Evolutionary conservation across 2,888 invertebrate species (phyloP).

Genomic region (Macrosoma leucophasiata): DNA sequence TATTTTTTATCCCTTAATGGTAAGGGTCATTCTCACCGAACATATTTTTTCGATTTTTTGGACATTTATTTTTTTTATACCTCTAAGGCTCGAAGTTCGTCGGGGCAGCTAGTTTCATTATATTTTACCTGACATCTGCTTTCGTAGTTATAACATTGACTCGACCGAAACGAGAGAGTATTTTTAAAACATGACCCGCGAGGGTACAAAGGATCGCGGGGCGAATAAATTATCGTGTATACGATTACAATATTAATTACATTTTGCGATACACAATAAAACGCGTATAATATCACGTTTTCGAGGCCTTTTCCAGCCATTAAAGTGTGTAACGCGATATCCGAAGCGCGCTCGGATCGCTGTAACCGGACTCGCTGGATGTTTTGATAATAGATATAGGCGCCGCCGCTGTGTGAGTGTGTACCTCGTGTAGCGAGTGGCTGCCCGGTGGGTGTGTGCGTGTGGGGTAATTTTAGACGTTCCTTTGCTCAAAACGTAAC

Average conservation of each 20-base stretch:
- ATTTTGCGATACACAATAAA: conserved; percentile 72
- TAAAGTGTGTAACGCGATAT: conserved; percentile 74
- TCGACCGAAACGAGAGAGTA: conserved; percentile 31
- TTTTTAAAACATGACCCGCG: conserved; percentile 45
- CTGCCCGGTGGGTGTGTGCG: conserved; percentile 48
- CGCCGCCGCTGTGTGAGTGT: conserved; percentile 53
- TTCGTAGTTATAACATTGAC: conserved; percentile 73
- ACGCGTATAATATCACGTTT: conserved; percentile 75
- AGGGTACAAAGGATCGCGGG: too few relatives aligned
- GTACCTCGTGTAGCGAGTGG: conserved; percentile 51
- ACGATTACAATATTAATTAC: conserved; percentile 72
- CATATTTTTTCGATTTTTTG: too few relatives aligned
- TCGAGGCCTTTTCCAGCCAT: conserved; percentile 76
- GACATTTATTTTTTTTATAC: too few relatives aligned
- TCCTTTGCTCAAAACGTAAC: conserved; percentile 75
- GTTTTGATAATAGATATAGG: conserved; percentile 76
- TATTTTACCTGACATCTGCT: conserved; percentile 42
- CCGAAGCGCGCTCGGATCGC: conserved; percentile 74
- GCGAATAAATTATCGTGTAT: conserved; percentile 67
- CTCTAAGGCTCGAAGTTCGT: too few relatives aligned
- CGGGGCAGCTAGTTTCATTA: too few relatives aligned
- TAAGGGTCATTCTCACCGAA: too few relatives aligned
- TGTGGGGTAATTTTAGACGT: conserved; percentile 74
- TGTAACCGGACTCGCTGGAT: conserved; percentile 72
- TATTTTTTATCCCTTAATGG: conserved; percentile 22